Evolutionary conservation across 2,797 vertebrate genomes (phyloP), one percentile per base, ranked within the genome.

Genomic region (Ispidina lecontei): DNA sequence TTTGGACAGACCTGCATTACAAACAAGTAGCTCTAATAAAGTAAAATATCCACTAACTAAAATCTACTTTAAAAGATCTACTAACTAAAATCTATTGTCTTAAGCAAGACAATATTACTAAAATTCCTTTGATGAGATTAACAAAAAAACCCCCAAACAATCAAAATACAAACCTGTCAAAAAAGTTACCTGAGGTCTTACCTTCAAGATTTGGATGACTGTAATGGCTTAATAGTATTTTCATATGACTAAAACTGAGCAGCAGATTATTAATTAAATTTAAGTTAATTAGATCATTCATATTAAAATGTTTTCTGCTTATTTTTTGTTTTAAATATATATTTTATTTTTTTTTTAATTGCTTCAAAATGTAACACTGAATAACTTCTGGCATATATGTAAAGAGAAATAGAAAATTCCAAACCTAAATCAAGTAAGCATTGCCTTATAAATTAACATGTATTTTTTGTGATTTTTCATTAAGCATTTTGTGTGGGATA

Each of bases 1-100:
- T 5, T 22, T 79, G 21, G 21, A 15, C 14, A 16, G 0, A 0
- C 22, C 10, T 41, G 20, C 17, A 19, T 20, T n/a, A 44, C 12
- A 46, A 62, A 79, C 12, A 33, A 39, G 26, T n/a, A n/a, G 18
- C 22, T 73, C 21, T 22, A 35, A 31, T 10, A 55, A 73, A 56
- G 31, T 14, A 60, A 28, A 22, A 77, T n/a, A 70, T 29, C 19
- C 21, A 22, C 11, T 16, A 47, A 20, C 2, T 51, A 17, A 37
- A 37, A 7, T 33, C 33, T 33, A 33, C 33, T n/a, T n/a, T 14
- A 60, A 28, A 22, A 77, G 33, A 70, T 29, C 19, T 19, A 22
- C 11, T 16, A 47, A 20, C 2, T 51, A 17, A 37, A 37, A 7
- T 33, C 33, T 33, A 33, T n/a, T n/a, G n/a, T n/a, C 33, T 31